phyloP scores from a whole-genome alignment of 2,113 vertebrate genomes.

The Macaca nemestrina region DNA sequence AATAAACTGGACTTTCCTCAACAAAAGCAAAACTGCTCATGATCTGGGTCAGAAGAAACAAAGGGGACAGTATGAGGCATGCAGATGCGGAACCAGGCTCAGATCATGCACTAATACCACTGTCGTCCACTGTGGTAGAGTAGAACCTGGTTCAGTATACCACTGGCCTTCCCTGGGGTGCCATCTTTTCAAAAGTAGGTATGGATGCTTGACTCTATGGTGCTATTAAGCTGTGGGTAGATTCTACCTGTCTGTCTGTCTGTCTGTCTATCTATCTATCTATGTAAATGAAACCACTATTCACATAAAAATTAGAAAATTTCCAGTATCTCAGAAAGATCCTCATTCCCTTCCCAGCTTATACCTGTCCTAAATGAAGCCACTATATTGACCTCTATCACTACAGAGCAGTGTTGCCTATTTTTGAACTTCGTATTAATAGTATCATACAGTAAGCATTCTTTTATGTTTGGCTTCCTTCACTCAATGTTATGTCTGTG shows the following conservation, averaged over 20 bases:
- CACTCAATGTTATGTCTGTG: background rate
- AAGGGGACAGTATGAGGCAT: accelerated
- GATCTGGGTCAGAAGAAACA: background rate
- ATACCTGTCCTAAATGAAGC: background rate
- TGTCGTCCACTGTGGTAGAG: background rate
- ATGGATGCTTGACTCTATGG: too few relatives aligned
- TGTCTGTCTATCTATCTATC: background rate
- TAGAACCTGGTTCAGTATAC: too few relatives aligned
- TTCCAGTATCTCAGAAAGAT: background rate
- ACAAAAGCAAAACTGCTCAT: background rate
- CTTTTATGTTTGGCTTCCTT: background rate
- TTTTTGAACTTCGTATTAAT: background rate
- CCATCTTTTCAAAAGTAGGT: background rate
- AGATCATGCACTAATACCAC: too few relatives aligned
- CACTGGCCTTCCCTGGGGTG: background rate
- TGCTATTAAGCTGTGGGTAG: background rate
- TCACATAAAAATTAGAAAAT: background rate
- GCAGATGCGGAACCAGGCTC: background rate
- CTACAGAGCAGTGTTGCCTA: background rate
- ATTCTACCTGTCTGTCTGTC: background rate
- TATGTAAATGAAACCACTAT: background rate
- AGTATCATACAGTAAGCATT: background rate
- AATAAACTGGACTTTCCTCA: background rate
- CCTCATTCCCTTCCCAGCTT: background rate
- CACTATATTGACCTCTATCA: background rate